These are phyloP conservation scores for Epinephelus coioides DNA, from an alignment of 2,797 vertebrate species.

Conservation along the genomic window DNA sequence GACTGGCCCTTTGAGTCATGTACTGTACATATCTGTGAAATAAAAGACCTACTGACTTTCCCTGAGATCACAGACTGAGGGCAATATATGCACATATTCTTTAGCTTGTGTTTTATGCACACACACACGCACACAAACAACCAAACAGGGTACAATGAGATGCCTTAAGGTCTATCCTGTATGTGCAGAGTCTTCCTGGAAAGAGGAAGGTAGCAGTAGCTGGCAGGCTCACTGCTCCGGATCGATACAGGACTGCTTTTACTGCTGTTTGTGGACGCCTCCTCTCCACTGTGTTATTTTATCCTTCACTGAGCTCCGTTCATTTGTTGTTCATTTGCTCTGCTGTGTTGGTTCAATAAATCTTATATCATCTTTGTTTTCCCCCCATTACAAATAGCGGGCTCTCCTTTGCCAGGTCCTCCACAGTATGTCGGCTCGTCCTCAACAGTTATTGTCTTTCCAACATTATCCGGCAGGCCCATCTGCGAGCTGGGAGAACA, in stretches of 20 bases:
- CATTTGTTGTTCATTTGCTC: slow-evolving; percentile 84
- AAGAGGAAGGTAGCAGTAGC: slow-evolving; percentile 80
- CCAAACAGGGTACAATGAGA: slow-evolving; percentile 55
- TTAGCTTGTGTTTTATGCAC: slow-evolving; percentile 15
- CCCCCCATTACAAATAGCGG: slow-evolving; percentile 70
- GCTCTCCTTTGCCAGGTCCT: slow-evolving; percentile 71
- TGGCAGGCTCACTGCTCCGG: slow-evolving; percentile 78
- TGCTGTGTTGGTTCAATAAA: slow-evolving; percentile 82
- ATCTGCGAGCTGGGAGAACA: slow-evolving; percentile 72
- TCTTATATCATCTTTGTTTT: slow-evolving; percentile 79
- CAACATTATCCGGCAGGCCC: slow-evolving; percentile 60
- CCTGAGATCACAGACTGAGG: slow-evolving; percentile 26
- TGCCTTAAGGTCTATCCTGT: slow-evolving; percentile 76
- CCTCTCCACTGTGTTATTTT: slow-evolving; percentile 82
- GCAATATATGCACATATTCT: slow-evolving; percentile 44
- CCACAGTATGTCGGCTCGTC: slow-evolving; percentile 66
- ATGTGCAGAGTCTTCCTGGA: slow-evolving; percentile 80
- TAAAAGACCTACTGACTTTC: slow-evolving; percentile 27
- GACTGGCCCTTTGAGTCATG: slow-evolving; percentile 22
- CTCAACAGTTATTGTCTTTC: slow-evolving; percentile 73
- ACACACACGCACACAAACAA: slow-evolving; percentile 10
- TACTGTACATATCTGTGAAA: slow-evolving; percentile 14
- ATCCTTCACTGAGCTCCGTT: slow-evolving; percentile 80
- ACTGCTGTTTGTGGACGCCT: slow-evolving; percentile 81
- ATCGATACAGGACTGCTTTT: slow-evolving; percentile 84